Evolutionary conservation across 2,888 invertebrate species (phyloP), one percentile per base, ranked within the genome.

Genomic region (Stenchaetothrips biformis): DNA sequence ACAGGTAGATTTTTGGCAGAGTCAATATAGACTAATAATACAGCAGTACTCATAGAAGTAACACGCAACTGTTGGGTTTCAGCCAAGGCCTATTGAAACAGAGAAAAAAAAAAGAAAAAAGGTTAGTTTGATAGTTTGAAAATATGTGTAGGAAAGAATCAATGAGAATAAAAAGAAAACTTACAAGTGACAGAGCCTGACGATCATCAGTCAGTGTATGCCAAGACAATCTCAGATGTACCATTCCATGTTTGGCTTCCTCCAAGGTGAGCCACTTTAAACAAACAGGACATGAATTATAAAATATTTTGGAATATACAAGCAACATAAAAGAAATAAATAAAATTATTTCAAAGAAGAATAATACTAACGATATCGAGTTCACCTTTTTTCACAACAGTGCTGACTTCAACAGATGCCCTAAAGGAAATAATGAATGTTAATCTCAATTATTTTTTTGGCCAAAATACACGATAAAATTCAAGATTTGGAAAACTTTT

Each of bases 251-350:
- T 87, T 97, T 97, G 11, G 97, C 97, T 87, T 96, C 94, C 87
- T 98, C 97, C 83, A 99, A 89, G 0, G 96, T 95, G 83, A 97
- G 90, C 98, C 99, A 98, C 96, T 98, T 87, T 67, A 87, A 87
- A 83, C 83, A 81, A 81, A 81, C 48, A 79, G 78, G 53, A 77
- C 59, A 78, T 81, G 21, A 79, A 81, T 81, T 81, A 79, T 78
- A 79, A 83, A 84, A 85, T 81, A 85, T 85, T 82, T 85, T 79
- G 83, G 85, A 49, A 84, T 84, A 77, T 1, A 37, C 37, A 37
- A 37, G 0, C 9, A 7, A 7, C 9, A 74, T 84, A 83, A 80
- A 37, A 77, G 48, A 25, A 77, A 80, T 78, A 81, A 81, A 81
- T 77, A 79, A 80, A 81, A 80, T 79, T 77, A 79, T 81, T 78